Evolutionary conservation across 2,797 vertebrate genomes (phyloP).

Genomic region (Anolis apletophallus): DNA sequence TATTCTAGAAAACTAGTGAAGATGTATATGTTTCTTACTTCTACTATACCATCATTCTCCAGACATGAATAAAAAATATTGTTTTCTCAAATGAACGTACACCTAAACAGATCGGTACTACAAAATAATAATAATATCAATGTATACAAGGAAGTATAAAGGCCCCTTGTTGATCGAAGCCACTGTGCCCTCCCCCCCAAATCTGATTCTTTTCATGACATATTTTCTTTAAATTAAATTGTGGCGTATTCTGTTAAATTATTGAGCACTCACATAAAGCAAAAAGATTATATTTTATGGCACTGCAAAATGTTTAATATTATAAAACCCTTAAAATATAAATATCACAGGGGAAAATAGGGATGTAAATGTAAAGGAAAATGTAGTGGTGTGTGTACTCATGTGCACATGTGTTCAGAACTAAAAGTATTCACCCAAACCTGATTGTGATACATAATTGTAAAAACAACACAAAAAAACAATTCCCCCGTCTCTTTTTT

Average conservation of each 20-base stretch:
- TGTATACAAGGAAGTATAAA: background rate
- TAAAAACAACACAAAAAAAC: background rate
- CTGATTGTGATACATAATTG: background rate
- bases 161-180: conserved; percentile 28
- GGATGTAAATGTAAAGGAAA: conserved; percentile 15
- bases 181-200: conserved; percentile 30
- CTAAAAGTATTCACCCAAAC: background rate
- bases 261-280: conserved; percentile 25
- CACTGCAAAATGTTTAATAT: background rate
- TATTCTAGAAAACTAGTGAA: conserved; percentile 84
- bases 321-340: background rate
- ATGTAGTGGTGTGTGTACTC: background rate
- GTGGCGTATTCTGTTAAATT: conserved; percentile 15
- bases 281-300: background rate
- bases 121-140: background rate
- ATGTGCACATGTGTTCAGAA: background rate
- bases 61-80: conserved; percentile 68
- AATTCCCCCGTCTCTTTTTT: too few relatives aligned
- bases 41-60: conserved; percentile 70
- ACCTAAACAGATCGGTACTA: background rate
- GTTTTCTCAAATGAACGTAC: background rate
- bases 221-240: conserved; percentile 26
- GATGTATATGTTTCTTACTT: conserved; percentile 79
- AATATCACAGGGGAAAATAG: background rate
- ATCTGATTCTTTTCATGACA: conserved; percentile 30